Evolutionary conservation across 2,113 vertebrate species (phyloP).

Genomic region (Salvator merianae): DNA sequence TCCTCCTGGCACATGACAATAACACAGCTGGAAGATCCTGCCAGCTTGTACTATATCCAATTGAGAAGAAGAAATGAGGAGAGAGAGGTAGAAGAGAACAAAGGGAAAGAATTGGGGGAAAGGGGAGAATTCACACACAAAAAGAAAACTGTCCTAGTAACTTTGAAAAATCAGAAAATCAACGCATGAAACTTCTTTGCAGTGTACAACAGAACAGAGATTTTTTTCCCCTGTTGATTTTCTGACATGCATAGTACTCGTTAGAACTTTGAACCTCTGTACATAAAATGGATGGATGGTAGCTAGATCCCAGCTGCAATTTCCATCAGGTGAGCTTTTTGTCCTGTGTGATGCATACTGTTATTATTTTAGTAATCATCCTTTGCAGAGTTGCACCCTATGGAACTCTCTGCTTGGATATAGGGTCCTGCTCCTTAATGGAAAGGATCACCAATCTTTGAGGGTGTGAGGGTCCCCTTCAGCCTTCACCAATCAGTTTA

Average conservation of each 20-base stretch:
- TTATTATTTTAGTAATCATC: background rate
- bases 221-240: background rate
- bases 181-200: background rate
- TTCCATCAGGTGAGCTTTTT: too few relatives aligned
- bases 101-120: background rate
- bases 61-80: background rate
- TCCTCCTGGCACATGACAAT: constrained; percentile 20
- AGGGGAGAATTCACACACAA: background rate
- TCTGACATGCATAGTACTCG: background rate
- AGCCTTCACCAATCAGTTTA: too few relatives aligned
- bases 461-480: too few relatives aligned
- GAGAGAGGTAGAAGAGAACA: background rate
- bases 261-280: background rate
- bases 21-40: background rate
- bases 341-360: background rate
- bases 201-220: too few relatives aligned
- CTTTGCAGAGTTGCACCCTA: background rate
- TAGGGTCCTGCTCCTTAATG: too few relatives aligned
- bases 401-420: background rate
- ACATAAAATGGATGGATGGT: background rate
- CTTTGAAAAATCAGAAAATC: background rate
- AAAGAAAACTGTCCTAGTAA: background rate
- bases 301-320: background rate
- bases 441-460: too few relatives aligned
- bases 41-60: background rate